Conservation (phyloP, 2,797 vertebrate species). For the Macropus fuliginosus region DNA sequence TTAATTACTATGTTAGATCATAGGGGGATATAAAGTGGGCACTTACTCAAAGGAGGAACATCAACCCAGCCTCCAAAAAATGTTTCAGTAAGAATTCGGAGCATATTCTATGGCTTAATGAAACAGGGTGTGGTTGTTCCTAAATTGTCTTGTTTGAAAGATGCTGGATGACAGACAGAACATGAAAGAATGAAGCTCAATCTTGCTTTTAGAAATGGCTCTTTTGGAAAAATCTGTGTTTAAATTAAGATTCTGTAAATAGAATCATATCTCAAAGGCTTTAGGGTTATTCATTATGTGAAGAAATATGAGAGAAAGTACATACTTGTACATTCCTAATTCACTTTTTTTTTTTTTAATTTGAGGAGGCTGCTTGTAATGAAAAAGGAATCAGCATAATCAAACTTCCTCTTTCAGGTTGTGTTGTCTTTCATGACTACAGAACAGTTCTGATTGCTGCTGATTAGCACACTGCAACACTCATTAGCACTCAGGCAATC, state of each 20-base stretch:
- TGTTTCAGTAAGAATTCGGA: slow-evolving; percentile 48
- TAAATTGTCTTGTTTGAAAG: slow-evolving; percentile 5
- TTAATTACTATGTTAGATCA: slow-evolving; percentile 76
- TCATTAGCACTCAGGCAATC: background rate
- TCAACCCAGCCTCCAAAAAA: slow-evolving; percentile 44
- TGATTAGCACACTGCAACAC: background rate
- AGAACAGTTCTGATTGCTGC: background rate
- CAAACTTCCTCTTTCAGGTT: background rate
- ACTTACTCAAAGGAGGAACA: slow-evolving; percentile 58
- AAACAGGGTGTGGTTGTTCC: background rate
- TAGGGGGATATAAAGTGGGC: slow-evolving; percentile 41
- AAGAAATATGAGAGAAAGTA: fast-evolving
- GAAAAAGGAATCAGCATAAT: background rate
- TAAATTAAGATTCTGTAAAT: background rate
- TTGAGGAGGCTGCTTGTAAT: background rate
- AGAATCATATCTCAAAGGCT: slow-evolving; percentile 33
- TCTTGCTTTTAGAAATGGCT: slow-evolving; percentile 36
- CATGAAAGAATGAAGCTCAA: slow-evolving; percentile 10
- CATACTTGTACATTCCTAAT: background rate
- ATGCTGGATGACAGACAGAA: background rate
- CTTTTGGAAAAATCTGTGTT: slow-evolving; percentile 40
- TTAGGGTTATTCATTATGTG: background rate
- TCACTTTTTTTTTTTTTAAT: background rate
- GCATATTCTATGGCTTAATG: background rate
- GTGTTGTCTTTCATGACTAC: background rate